Evolutionary conservation across 2,888 invertebrate genomes (phyloP), one percentile per base, ranked within the genome.

Genomic region (Esperia sulphurella): DNA sequence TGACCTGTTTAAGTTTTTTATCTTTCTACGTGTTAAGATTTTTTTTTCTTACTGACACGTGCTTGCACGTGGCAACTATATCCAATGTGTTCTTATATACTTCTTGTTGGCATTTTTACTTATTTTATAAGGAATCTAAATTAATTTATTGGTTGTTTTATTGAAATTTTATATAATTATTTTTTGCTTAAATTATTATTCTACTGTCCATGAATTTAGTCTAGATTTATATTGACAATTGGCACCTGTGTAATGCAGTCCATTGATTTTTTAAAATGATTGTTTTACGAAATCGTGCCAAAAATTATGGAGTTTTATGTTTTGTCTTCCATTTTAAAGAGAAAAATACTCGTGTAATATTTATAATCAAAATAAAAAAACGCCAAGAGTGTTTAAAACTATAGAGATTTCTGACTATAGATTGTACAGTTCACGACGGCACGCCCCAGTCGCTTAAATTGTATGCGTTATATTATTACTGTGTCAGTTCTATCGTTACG

Each of bases 121-220:
- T 89, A 88, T 88, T 87, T 88, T 88, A 84, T 89, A 88, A 87
- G 89, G 79, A 78, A 79, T 79, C 88, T 83, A 89, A 89, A 89
- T 89, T 89, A 89, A 88, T 88, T 89, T 89, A 89, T 88, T 88
- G 89, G 89, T 89, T 89, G 86, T 89, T 89, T 79, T 79, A 86
- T 86, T 87, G 74, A 88, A 83, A 82, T 80, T 80, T 81, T 82
- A 81, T 82, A 74, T 76, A 46, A 39, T 48, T 61, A 60, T 65
- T 71, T 75, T 21, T 21, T 76, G 74, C 76, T 79, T 86, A 83
- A 86, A 87, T 87, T 86, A 85, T 88, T 87, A 70, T 81, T 79
- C 74, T 77, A 74, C 70, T 74, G 58, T 72, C 66, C 67, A 71
- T 68, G 72, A 71, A 72, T 75, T 68, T 72, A 71, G 57, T 75